phyloP scores from a whole-genome alignment of 2,113 vertebrate species.

The Craseonycteris thonglongyai region DNA sequence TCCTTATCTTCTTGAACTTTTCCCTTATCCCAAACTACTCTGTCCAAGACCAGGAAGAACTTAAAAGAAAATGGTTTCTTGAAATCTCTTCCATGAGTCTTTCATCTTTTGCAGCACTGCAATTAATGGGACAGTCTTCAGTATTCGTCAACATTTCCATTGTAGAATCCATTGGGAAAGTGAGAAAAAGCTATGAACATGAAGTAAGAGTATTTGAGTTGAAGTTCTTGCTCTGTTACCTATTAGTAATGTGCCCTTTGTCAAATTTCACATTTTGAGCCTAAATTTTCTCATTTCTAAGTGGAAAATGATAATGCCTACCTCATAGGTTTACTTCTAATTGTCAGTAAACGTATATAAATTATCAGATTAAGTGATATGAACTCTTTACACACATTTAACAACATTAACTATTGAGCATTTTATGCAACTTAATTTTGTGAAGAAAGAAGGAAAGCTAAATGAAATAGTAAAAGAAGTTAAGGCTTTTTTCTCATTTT shows the following conservation, averaged over 20 bases:
- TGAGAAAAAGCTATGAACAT: neutral
- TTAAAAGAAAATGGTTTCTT: conserved; percentile 25
- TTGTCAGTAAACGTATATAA: neutral
- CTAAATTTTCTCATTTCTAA: neutral
- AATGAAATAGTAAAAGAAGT: neutral
- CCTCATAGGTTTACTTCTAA: neutral
- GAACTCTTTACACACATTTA: neutral
- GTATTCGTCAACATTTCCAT: neutral
- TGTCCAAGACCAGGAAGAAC: neutral
- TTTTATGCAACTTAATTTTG: neutral
- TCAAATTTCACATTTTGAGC: conserved; percentile 16
- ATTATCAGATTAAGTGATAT: neutral
- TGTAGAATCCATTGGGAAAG: neutral
- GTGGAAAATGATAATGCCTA: neutral
- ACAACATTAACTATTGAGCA: neutral
- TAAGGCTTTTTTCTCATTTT: neutral
- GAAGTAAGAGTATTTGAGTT: neutral
- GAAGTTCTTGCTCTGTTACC: neutral
- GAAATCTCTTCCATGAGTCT: neutral
- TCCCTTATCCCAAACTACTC: neutral
- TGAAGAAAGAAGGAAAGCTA: neutral
- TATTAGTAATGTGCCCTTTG: neutral
- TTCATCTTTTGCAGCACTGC: neutral
- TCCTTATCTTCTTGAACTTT: neutral
- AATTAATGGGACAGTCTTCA: neutral